Evolutionary conservation across 2,113 vertebrate genomes (phyloP), one percentile per base, ranked within the genome.

Genomic region (Microcebus lehilahytsara): DNA sequence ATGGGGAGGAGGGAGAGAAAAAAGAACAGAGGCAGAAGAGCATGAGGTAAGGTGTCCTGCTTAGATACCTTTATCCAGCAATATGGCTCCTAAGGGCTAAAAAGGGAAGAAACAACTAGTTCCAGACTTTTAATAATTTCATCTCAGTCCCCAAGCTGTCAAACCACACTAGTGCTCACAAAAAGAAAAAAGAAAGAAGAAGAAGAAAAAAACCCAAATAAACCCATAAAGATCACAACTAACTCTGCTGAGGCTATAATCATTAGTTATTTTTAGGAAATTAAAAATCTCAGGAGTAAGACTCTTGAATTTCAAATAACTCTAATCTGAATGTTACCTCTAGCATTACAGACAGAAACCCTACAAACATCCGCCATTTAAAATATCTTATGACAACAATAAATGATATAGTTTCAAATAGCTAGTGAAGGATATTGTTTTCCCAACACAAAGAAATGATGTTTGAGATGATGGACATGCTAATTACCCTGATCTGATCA

Each of bases 301-400:
- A 80, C 37, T 20, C 51, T 83, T 92, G 80, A 13, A 64, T 81
- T 89, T 92, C 80, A 95, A 66, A 37, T 84, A 12, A 27, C 60
- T 93, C 89, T 97, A 69, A 80, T 94, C 10, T 89, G 40, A 89
- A 75, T 23, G 34, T 79, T 75, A 69, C 25, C 62, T 62, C 85
- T 42, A 86, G 88, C 32, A 53, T 34, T 56, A 64, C 7, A 72
- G 53, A 46, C 19, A 90, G 69, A 81, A 88, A 89, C 53, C 23
- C 56, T 71, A 79, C 42, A 94, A 75, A 72, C 10, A 49, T 46
- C 49, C 92, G 74, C 75, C 37, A 92, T 84, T 42, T 85, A 79
- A 78, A 91, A 89, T 49, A 72, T 60, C n/a, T 77, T 89, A 90
- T 3, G 22, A 94, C 25, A 62, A 62, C 10, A 27, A 62, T 27